Base-by-base conservation (phyloP, 2,797 vertebrate genomes). In the Tympanoctomys barrerae region DNA sequence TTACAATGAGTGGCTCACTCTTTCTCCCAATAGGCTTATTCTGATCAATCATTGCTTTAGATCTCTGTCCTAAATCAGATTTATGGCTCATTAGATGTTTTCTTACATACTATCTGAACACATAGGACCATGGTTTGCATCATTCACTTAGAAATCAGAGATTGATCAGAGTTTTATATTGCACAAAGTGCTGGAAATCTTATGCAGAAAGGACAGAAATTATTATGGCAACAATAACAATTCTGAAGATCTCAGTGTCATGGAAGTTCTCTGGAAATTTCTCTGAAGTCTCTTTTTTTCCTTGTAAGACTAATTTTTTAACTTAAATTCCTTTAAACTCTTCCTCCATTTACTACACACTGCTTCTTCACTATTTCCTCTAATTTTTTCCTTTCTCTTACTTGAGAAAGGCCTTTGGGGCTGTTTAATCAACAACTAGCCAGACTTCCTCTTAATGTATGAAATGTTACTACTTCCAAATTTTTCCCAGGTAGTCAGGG, bases 91-190 rank as follows among this genome's bases (percentile, higher is more conserved):
- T 22, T 87, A 83, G 92, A 46, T 62, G 61, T 82, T 80, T 80
- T 57, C 79, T 92, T 82, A 83, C 62, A 85, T 85, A 89, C 42
- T 54, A 94, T 33, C 57, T 62, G 49, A 96, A 90, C 11, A 86
- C 79, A 82, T 22, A 52, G 2, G 18, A 83, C 59, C 62, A 9
- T n/a, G 36, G 42, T 89, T 94, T 92, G 42, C 57, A 84, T 75
- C 22, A 54, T 84, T 96, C 22, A 83, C 81, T 96, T 84, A 82
- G 64, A 93, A 89, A 87, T 95, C 68, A 96, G 39, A 70, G 92
- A 94, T 46, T 85, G 14, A 36, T 87, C 91, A 59, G 49, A 75
- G 16, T 94, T 96, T 91, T 86, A 54, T 64, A 79, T 19, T 73
- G 33, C 33, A 6, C 36, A 4, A 95, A 94, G 36, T 54, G 62